Evolutionary conservation across 2,113 vertebrate genomes (phyloP).

Genomic region (Hoplias malabaricus): DNA sequence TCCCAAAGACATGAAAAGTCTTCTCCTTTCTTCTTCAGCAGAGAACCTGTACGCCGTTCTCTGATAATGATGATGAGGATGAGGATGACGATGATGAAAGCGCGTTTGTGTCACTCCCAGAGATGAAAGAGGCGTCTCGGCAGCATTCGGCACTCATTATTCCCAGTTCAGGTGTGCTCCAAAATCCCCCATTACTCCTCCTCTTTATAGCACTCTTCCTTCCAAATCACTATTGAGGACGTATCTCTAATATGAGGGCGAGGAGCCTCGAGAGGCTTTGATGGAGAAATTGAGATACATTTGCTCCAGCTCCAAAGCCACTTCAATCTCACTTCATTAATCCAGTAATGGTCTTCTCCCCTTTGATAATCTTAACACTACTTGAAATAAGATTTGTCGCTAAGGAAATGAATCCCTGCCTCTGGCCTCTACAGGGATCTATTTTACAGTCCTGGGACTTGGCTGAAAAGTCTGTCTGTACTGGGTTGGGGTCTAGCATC

Average conservation of each 20-base stretch:
- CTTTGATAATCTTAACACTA: conserved; percentile 18
- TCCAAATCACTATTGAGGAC: conserved; percentile 57
- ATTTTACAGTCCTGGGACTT: not conserved
- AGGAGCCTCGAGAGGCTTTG: conserved; percentile 61
- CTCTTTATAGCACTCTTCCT: conserved; percentile 53
- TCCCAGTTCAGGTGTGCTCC: conserved; percentile 71
- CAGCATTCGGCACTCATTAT: conserved; percentile 65
- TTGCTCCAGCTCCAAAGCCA: conserved; percentile 22
- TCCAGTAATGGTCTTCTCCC: conserved; percentile 7
- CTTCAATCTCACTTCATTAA: conserved; percentile 22
- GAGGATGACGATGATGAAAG: conserved; percentile 73
- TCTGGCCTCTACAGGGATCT: not conserved
- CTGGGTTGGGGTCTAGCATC: no score
- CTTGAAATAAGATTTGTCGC: not conserved
- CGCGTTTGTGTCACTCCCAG: conserved; percentile 51
- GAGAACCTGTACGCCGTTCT: conserved; percentile 49
- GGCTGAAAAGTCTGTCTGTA: not conserved
- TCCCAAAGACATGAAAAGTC: conserved; percentile 60
- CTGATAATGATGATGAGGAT: conserved; percentile 69
- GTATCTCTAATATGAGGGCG: conserved; percentile 61
- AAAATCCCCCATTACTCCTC: conserved; percentile 20
- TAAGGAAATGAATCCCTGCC: not conserved
- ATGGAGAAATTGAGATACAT: conserved; percentile 73
- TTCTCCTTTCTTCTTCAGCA: conserved; percentile 45
- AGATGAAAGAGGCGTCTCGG: conserved; percentile 74